Evolutionary conservation across 2,888 invertebrate species (phyloP).

Genomic region (Ditylenchus weischeri): DNA sequence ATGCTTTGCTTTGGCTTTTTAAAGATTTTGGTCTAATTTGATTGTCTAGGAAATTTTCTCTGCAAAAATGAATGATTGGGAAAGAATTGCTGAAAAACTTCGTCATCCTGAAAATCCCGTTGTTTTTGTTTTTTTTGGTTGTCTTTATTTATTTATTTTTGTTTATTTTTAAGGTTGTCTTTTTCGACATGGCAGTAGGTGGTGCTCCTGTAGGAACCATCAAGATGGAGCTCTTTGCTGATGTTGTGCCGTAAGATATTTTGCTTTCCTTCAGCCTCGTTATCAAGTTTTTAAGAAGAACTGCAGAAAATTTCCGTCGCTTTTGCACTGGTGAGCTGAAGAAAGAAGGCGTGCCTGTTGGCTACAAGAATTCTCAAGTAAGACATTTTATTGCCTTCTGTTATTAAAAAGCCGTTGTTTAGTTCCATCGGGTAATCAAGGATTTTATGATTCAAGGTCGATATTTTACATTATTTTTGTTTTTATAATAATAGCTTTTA

Average conservation of each 20-base stretch:
- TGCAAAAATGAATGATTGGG: constrained; percentile 55
- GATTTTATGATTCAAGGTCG: constrained; percentile 98
- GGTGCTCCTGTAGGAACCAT: constrained; percentile 71
- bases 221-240: constrained; percentile 94
- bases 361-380: constrained; percentile 88
- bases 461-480: too few relatives aligned
- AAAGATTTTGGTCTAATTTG: too few relatives aligned
- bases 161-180: too few relatives aligned
- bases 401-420: background rate
- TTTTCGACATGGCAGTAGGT: constrained; percentile 93
- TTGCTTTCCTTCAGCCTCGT: too few relatives aligned
- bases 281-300: constrained; percentile 51
- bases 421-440: constrained; percentile 70
- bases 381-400: constrained; percentile 65
- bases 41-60: too few relatives aligned
- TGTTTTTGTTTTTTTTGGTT: too few relatives aligned
- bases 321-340: constrained; percentile 95
- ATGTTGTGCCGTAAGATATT: constrained; percentile 71
- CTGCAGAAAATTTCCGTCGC: constrained; percentile 65
- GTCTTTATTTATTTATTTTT: too few relatives aligned
- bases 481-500: too few relatives aligned
- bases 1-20: too few relatives aligned
- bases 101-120: constrained; percentile 87
- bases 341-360: constrained; percentile 82
- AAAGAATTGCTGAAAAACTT: constrained; percentile 54